Conservation (phyloP, 2,113 vertebrate genomes). For the Sebastes fasciatus region DNA sequence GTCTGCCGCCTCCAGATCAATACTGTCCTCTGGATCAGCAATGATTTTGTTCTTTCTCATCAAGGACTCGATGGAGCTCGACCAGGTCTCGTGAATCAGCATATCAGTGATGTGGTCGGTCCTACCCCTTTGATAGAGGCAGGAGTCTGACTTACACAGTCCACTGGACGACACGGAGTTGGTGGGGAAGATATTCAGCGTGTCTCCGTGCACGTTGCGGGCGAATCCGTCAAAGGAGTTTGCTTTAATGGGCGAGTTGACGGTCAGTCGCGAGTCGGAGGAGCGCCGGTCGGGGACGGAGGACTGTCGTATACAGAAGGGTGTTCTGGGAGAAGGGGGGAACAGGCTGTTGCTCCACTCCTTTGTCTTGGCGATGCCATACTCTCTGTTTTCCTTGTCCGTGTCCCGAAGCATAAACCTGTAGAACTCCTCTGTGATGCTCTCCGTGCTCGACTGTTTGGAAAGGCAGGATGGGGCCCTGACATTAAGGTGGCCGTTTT, state of each 20-base stretch:
- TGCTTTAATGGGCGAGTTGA: conserved; percentile 92
- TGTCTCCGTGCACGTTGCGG: conserved; percentile 86
- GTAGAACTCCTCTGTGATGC: conserved; percentile 98
- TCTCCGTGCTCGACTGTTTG: conserved; percentile 98
- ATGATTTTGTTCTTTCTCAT: conserved; percentile 99
- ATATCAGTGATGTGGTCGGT: conserved; percentile 93
- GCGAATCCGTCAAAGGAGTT: conserved; percentile 95
- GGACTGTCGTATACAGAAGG: conserved; percentile 92
- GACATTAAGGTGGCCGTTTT: conserved; percentile 91
- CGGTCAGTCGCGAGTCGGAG: conserved; percentile 88
- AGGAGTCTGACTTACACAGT: conserved; percentile 96
- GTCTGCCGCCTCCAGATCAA: conserved; percentile 80
- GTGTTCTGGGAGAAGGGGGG: conserved; percentile 86
- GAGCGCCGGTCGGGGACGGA: conserved; percentile 91
- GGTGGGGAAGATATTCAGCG: conserved; percentile 85
- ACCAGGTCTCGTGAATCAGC: conserved; percentile 97
- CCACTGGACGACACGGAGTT: conserved; percentile 84
- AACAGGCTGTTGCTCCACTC: conserved; percentile 91
- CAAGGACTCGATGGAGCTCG: conserved; percentile 94
- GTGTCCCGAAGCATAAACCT: conserved; percentile 94
- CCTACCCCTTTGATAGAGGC: conserved; percentile 90
- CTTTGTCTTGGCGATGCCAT: conserved; percentile 84
- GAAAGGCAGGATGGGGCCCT: conserved; percentile 90
- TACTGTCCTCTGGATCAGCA: conserved; percentile 81
- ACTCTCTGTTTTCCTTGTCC: conserved; percentile 91